Conservation (phyloP, 92 coral and sea anemone species). For the Micromussa lordhowensis region DNA sequence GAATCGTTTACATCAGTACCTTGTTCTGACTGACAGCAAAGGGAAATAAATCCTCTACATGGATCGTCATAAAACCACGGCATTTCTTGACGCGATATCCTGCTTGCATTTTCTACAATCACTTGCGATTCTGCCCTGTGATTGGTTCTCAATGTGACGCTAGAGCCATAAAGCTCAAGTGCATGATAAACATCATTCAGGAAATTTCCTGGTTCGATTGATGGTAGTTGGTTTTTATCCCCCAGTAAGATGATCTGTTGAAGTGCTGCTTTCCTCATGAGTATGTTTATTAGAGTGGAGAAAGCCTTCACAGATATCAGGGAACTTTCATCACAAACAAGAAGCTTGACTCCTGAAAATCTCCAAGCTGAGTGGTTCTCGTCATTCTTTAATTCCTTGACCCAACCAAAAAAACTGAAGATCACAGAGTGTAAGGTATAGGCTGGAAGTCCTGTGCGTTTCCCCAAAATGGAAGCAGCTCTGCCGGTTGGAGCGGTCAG, state of each 20-base stretch:
- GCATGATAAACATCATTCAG: slow-evolving; percentile 46
- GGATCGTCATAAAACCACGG: slow-evolving; percentile 29
- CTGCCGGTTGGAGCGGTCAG: slow-evolving; percentile 66
- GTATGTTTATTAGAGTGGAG: slow-evolving; percentile 35
- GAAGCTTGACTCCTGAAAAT: slow-evolving; percentile 41
- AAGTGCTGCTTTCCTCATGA: slow-evolving; percentile 34
- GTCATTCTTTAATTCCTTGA: slow-evolving; percentile 6
- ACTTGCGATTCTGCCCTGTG: slow-evolving; percentile 56
- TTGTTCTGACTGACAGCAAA: not conserved
- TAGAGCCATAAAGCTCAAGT: slow-evolving; percentile 8
- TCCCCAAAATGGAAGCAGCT: slow-evolving; percentile 54
- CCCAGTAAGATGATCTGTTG: slow-evolving; percentile 63
- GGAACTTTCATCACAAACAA: slow-evolving; percentile 67
- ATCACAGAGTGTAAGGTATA: slow-evolving; percentile 59
- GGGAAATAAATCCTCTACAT: slow-evolving; percentile 15
- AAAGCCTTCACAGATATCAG: slow-evolving; percentile 55
- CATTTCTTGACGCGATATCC: slow-evolving; percentile 28
- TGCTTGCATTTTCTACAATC: slow-evolving; percentile 43
- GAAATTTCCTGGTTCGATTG: slow-evolving; percentile 64
- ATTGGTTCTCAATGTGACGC: slow-evolving; percentile 45
- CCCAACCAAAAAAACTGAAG: slow-evolving; percentile 31
- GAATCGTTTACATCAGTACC: not conserved
- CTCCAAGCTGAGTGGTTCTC: slow-evolving; percentile 40
- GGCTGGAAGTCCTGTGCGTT: slow-evolving; percentile 55
- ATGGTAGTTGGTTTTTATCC: slow-evolving; percentile 60